Conservation (phyloP, 2,888 invertebrate genomes). For the Stramonita haemastoma region DNA sequence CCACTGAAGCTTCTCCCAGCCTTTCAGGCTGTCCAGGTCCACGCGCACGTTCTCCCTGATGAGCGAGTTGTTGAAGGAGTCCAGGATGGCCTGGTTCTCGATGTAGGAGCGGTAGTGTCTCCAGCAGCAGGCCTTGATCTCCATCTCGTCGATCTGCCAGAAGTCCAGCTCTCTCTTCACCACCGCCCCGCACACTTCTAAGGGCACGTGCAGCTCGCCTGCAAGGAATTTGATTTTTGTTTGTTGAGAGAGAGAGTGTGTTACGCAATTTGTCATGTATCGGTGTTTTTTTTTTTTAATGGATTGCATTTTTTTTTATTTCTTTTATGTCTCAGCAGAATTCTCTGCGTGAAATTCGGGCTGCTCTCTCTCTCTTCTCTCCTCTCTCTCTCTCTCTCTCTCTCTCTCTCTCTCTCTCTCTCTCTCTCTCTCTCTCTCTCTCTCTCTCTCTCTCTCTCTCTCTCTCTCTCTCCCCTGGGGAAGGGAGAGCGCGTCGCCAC, state of each 20-base stretch:
- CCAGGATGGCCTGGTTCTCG: slow-evolving; percentile 73
- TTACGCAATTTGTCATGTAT: background rate
- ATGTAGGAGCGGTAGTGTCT: slow-evolving; percentile 73
- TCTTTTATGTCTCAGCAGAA: no score
- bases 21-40: slow-evolving; percentile 61
- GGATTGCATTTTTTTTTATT: background rate
- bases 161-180: slow-evolving; percentile 75
- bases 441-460: background rate
- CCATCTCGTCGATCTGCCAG: slow-evolving; percentile 75
- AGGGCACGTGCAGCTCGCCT: slow-evolving; percentile 76
- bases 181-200: slow-evolving; percentile 76
- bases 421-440: slow-evolving; percentile 5
- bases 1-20: slow-evolving; percentile 71
- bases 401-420: background rate
- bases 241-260: background rate
- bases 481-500: no score
- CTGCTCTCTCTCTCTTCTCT: background rate
- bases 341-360: no score
- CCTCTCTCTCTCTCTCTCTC: slow-evolving; percentile 1
- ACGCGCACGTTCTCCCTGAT: slow-evolving; percentile 67
- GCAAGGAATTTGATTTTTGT: slow-evolving; percentile 27
- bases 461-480: no score
- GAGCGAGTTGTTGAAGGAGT: slow-evolving; percentile 72
- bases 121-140: slow-evolving; percentile 76
- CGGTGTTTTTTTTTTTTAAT: background rate